Conservation (phyloP, 1,140 invertebrate genomes). For the Lysiphlebus fabarum region DNA sequence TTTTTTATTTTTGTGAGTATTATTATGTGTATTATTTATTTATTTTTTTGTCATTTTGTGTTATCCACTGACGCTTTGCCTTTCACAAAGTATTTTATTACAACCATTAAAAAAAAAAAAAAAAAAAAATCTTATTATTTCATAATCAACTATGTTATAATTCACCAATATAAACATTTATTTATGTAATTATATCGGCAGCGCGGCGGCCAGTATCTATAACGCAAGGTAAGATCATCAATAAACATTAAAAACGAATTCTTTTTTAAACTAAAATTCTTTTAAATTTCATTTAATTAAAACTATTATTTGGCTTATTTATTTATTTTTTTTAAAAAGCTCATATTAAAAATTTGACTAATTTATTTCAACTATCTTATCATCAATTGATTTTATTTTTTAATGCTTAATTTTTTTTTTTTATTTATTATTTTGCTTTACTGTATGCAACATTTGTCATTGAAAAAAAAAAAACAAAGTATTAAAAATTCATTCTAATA, state of each 20-base stretch:
- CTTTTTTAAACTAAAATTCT: constrained; percentile 34
- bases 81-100: too few species aligned
- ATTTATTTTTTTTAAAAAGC: constrained; percentile 24
- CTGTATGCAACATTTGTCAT: constrained; percentile 10
- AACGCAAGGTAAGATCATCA: constrained; percentile 56
- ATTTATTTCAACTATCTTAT: constrained; percentile 13
- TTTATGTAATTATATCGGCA: constrained; percentile 56
- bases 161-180: constrained; percentile 55
- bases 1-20: too few species aligned
- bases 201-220: constrained; percentile 57
- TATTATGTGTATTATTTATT: too few species aligned
- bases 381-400: constrained; percentile 13
- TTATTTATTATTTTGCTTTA: constrained; percentile 14
- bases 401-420: constrained; percentile 14
- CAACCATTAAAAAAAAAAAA: too few species aligned
- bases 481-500: not conserved
- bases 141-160: constrained; percentile 45
- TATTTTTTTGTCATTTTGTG: too few species aligned
- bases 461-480: not conserved
- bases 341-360: too few species aligned
- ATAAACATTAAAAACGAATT: constrained; percentile 49
- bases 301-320: constrained; percentile 30
- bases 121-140: constrained; percentile 22
- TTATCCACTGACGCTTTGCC: too few species aligned
- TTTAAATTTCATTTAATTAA: too few species aligned